Conservation (phyloP, 2,888 invertebrate species). For the Dione vanillae region DNA sequence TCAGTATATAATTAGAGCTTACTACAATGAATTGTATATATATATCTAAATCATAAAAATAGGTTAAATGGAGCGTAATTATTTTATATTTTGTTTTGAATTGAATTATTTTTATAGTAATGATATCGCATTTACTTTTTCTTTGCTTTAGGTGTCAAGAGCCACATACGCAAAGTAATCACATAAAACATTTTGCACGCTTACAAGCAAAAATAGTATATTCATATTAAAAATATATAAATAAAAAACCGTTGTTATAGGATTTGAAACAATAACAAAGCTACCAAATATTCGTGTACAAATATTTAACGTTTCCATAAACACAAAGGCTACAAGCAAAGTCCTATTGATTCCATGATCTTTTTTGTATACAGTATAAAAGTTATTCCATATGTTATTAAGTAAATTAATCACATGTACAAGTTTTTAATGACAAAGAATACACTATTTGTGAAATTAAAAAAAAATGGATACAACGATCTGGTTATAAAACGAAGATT, state of each 20-base stretch:
- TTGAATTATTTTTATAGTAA: not conserved
- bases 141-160: too few species aligned
- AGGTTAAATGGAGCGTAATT: not conserved
- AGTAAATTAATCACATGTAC: not conserved
- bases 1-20: slow-evolving; percentile 12
- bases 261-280: not conserved
- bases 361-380: not conserved
- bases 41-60: not conserved
- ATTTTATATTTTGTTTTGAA: not conserved
- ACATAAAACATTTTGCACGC: not conserved
- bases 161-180: not conserved
- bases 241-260: not conserved
- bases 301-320: not conserved
- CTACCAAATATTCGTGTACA: not conserved
- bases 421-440: not conserved
- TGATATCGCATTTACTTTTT: too few species aligned
- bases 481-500: too few species aligned
- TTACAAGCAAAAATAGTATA: not conserved
- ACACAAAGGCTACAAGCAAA: not conserved
- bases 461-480: too few species aligned
- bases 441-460: too few species aligned
- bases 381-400: not conserved
- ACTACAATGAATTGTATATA: not conserved
- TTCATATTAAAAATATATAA: not conserved
- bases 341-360: not conserved